phyloP scores from a whole-genome alignment of 2,888 invertebrate species.

The Ommatoiulus sabulosus region DNA sequence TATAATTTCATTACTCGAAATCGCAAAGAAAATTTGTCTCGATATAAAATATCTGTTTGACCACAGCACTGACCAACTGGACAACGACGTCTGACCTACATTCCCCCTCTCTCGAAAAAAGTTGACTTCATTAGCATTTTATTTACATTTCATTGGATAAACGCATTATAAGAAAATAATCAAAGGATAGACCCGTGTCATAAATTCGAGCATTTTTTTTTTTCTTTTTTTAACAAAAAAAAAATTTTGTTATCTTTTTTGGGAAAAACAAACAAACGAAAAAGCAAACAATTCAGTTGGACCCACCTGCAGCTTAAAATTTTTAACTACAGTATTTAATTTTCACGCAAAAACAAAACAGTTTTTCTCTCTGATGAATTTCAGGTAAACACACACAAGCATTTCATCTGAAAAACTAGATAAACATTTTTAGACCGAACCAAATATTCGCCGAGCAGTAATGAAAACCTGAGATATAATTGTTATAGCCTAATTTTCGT shows the following conservation, averaged over 20 bases:
- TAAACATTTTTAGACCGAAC: neutral
- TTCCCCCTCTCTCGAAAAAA: neutral
- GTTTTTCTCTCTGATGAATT: neutral
- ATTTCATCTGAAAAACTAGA: neutral
- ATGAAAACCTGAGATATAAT: neutral
- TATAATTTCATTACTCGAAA: neutral
- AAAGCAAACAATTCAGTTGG: neutral
- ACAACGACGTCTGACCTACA: neutral
- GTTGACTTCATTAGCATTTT: neutral
- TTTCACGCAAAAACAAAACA: neutral
- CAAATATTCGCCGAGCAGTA: neutral
- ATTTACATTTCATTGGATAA: neutral
- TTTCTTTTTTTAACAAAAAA: neutral
- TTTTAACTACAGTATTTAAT: neutral
- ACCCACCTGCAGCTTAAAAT: neutral
- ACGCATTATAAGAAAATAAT: conserved; percentile 1
- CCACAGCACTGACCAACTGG: neutral
- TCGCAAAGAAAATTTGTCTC: neutral
- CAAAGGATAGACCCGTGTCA: neutral
- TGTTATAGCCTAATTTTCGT: neutral
- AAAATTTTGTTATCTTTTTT: neutral
- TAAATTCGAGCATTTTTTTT: neutral
- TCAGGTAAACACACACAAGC: neutral
- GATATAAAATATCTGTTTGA: neutral
- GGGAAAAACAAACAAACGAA: neutral